These are phyloP conservation scores for Loxodonta africana DNA, from an alignment of 2,113 vertebrate species.

Conservation along the genomic window DNA sequence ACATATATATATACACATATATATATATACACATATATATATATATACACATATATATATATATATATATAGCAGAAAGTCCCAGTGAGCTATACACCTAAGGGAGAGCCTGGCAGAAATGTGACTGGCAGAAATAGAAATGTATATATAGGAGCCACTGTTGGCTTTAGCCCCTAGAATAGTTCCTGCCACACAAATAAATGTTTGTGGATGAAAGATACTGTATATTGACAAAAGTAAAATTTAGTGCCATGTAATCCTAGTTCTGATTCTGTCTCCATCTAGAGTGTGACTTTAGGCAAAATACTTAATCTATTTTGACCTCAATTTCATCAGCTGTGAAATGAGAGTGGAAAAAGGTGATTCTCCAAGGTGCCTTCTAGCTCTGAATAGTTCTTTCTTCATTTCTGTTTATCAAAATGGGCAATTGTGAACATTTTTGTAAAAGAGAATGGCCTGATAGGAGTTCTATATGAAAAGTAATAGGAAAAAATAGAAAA, in stretches of 20 bases:
- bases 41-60: too few relatives aligned
- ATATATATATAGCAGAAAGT: background rate
- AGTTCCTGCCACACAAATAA: background rate
- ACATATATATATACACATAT: too few relatives aligned
- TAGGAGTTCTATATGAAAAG: constrained; percentile 37
- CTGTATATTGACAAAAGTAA: constrained; percentile 46
- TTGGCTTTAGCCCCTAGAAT: background rate
- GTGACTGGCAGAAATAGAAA: background rate
- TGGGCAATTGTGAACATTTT: constrained; percentile 27
- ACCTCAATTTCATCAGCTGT: constrained; percentile 68
- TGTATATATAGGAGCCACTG: background rate
- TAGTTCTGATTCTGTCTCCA: background rate
- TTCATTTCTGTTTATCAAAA: constrained; percentile 66
- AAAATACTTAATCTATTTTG: constrained; percentile 62
- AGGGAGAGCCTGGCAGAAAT: background rate
- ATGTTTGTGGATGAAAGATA: constrained; percentile 6
- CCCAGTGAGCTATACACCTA: background rate
- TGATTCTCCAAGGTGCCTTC: constrained; percentile 51
- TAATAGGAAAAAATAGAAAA: constrained; percentile 46
- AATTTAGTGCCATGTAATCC: constrained; percentile 29
- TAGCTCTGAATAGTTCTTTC: constrained; percentile 31
- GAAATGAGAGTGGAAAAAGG: constrained; percentile 60
- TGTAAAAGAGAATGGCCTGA: background rate
- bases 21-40: too few relatives aligned
- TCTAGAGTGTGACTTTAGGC: constrained; percentile 58